Evolutionary conservation across 2,888 invertebrate genomes (phyloP).

Genomic region (Cheilosia urbana): DNA sequence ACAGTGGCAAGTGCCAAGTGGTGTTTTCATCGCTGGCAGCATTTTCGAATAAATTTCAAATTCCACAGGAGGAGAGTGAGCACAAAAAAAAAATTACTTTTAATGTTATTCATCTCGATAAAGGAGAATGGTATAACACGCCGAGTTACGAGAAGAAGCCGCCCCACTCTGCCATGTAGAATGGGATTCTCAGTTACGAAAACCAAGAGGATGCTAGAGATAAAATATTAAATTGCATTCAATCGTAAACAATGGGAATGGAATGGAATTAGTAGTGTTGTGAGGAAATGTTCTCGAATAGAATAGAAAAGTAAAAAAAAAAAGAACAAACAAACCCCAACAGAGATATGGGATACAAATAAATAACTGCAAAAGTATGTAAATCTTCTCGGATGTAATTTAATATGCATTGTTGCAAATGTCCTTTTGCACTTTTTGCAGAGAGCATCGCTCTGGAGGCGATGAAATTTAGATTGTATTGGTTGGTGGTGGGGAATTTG

Average conservation of each 20-base stretch:
- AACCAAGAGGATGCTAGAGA: conserved; percentile 24
- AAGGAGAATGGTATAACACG: conserved; percentile 17
- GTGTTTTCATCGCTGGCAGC: conserved; percentile 27
- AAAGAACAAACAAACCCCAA: background rate
- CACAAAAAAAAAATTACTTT: conserved; percentile 36
- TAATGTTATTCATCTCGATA: conserved; percentile 60
- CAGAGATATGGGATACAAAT: conserved; percentile 32
- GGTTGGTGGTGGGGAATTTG: conserved; percentile 18
- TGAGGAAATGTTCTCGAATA: conserved; percentile 13
- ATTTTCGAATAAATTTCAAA: conserved; percentile 52
- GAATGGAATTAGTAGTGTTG: conserved; percentile 60
- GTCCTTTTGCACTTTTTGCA: conserved; percentile 17
- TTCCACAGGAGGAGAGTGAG: conserved; percentile 21
- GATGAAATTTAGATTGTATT: conserved; percentile 20
- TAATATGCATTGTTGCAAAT: conserved; percentile 57
- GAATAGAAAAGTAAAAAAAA: conserved; percentile 4
- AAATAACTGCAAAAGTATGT: conserved; percentile 57
- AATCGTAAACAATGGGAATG: conserved; percentile 62
- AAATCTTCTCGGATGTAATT: conserved; percentile 62
- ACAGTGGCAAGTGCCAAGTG: conserved; percentile 1
- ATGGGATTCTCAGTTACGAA: conserved; percentile 10
- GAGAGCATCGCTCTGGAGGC: conserved; percentile 21
- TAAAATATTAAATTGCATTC: conserved; percentile 71
- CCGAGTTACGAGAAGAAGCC: background rate
- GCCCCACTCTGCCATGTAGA: background rate